phyloP scores from a whole-genome alignment of 2,888 invertebrate species.

The Priocnemis perturbator region DNA sequence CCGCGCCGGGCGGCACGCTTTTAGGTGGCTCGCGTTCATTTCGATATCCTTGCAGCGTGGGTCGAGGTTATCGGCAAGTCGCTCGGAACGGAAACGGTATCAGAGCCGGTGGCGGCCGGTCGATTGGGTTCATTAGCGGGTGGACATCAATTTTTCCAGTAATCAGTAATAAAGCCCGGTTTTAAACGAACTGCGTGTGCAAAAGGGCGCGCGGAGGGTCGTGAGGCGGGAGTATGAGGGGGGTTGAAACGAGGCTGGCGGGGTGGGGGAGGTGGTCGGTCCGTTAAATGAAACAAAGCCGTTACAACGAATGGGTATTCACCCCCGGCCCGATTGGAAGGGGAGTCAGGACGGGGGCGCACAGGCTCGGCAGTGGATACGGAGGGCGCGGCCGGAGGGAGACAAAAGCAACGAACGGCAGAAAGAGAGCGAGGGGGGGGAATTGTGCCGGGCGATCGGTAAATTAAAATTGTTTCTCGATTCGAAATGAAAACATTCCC shows the following conservation, averaged over 20 bases:
- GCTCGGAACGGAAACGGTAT: not conserved
- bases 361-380: not conserved
- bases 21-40: not conserved
- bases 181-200: slow-evolving; percentile 64
- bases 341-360: slow-evolving; percentile 29
- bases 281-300: slow-evolving; percentile 72
- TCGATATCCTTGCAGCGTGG: not conserved
- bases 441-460: slow-evolving; percentile 51
- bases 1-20: too few species aligned
- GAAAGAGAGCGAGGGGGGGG: slow-evolving; percentile 29
- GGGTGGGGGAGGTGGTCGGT: slow-evolving; percentile 59
- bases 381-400: slow-evolving; percentile 29
- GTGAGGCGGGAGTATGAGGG: not conserved
- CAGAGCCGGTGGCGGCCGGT: slow-evolving; percentile 29
- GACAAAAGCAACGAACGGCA: slow-evolving; percentile 27
- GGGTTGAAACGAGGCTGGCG: slow-evolving; percentile 29
- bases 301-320: slow-evolving; percentile 70
- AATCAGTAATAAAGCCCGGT: slow-evolving; percentile 70
- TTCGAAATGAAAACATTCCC: slow-evolving; percentile 63
- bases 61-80: not conserved
- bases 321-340: slow-evolving; percentile 43
- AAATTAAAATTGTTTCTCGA: slow-evolving; percentile 69
- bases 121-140: slow-evolving; percentile 65
- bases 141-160: slow-evolving; percentile 69
- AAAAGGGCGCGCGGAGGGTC: slow-evolving; percentile 35